Conservation (phyloP, 2,113 vertebrate genomes). For the Dendropsophus ebraccatus region DNA sequence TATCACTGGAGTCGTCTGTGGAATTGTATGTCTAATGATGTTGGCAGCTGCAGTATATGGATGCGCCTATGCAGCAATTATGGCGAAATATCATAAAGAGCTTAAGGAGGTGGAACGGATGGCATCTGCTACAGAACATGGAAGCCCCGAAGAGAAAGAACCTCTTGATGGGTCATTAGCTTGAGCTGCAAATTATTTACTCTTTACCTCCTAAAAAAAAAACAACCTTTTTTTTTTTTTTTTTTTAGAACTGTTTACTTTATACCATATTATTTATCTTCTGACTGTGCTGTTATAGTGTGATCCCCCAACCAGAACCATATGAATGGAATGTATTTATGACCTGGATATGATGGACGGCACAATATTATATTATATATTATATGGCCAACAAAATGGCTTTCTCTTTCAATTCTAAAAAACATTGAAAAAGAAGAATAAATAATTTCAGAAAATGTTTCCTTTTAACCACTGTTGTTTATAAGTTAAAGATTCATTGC, state of each 20-base stretch:
- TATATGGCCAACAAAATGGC: too few relatives aligned
- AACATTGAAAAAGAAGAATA: not conserved
- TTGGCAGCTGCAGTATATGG: conserved; percentile 90
- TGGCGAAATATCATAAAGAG: conserved; percentile 83
- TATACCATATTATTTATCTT: conserved; percentile 31
- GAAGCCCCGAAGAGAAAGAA: conserved; percentile 74
- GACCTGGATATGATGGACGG: not conserved
- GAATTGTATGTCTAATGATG: conserved; percentile 95
- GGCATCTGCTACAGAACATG: conserved; percentile 62
- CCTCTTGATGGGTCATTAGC: conserved; percentile 75
- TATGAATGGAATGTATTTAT: not conserved
- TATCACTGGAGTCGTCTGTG: conserved; percentile 91
- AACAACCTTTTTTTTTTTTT: too few relatives aligned
- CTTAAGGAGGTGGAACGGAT: conserved; percentile 76
- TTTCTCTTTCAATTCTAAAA: not conserved
- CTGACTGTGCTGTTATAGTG: not conserved
- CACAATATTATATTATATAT: too few relatives aligned
- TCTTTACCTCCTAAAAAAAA: not conserved
- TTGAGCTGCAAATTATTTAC: conserved; percentile 63
- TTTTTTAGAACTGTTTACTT: conserved; percentile 26
- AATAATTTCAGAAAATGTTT: too few relatives aligned
- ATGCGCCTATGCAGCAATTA: conserved; percentile 90
- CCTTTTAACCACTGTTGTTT: too few relatives aligned
- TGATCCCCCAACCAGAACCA: not conserved
- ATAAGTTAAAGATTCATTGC: too few relatives aligned